These are phyloP conservation scores for Sarcophaga bullata DNA, from an alignment of 1,140 invertebrate species.

Conservation along the genomic window DNA sequence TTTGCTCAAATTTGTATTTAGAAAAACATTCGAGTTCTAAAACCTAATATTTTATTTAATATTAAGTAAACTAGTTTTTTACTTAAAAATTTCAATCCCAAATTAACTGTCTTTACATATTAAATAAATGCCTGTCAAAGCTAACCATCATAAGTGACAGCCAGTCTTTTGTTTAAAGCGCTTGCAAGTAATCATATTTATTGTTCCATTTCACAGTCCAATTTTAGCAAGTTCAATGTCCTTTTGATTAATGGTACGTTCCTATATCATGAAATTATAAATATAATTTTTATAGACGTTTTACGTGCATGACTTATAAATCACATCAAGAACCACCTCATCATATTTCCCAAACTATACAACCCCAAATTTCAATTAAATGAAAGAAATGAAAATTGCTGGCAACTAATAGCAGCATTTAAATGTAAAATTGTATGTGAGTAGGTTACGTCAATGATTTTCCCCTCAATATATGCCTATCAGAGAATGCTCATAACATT, in stretches of 20 bases:
- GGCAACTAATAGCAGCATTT: not conserved
- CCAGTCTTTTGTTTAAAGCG: too few species aligned
- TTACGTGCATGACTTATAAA: not conserved
- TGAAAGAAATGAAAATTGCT: not conserved
- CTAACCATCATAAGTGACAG: too few species aligned
- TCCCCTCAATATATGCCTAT: not conserved
- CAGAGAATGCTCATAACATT: not conserved
- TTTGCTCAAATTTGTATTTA: too few species aligned
- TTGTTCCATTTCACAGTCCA: not conserved
- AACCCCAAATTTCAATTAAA: slow-evolving; percentile 6
- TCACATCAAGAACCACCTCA: not conserved
- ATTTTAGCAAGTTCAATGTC: slow-evolving; percentile 51
- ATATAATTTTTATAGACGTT: not conserved
- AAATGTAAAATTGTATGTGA: not conserved
- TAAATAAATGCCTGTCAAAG: too few species aligned
- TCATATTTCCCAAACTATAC: not conserved
- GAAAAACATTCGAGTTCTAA: too few species aligned
- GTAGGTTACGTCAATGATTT: slow-evolving; percentile 11
- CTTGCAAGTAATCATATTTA: too few species aligned
- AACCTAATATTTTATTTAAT: too few species aligned
- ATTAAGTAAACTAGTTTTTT: too few species aligned
- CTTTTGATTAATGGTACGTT: slow-evolving; percentile 56
- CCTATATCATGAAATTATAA: not conserved
- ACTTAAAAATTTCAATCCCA: too few species aligned
- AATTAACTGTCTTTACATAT: too few species aligned